phyloP scores from a whole-genome alignment of 2,113 vertebrate genomes.

The Rhadina sibilatrix region DNA sequence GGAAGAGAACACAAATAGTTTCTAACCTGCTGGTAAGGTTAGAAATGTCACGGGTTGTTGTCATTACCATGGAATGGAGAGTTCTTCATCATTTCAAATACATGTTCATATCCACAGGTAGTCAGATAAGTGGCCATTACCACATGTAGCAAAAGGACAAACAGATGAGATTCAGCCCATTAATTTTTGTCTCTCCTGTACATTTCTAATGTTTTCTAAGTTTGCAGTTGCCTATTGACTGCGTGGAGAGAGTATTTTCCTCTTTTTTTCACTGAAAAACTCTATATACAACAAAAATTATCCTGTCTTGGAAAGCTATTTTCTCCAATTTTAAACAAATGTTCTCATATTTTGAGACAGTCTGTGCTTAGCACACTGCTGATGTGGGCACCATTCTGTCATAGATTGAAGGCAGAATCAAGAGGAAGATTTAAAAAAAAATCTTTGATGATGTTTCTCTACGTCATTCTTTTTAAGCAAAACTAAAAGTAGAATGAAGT shows the following conservation, averaged over 20 bases:
- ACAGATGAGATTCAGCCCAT: constrained; percentile 70
- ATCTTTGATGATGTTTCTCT: background rate
- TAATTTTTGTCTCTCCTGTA: constrained; percentile 49
- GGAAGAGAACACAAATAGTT: constrained; percentile 82
- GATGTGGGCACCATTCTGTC: background rate
- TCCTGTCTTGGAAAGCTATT: background rate
- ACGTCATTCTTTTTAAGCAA: background rate
- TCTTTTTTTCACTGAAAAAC: constrained; percentile 27
- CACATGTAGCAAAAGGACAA: constrained; percentile 74
- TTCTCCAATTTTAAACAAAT: background rate
- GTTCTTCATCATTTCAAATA: constrained; percentile 83
- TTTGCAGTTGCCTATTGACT: constrained; percentile 35
- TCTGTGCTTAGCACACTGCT: background rate
- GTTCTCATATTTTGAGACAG: background rate
- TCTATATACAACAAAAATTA: background rate
- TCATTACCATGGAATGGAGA: constrained; percentile 80
- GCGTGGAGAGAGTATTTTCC: background rate
- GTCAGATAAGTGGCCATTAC: constrained; percentile 80
- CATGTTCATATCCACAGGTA: constrained; percentile 81
- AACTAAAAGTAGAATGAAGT: background rate
- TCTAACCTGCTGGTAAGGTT: constrained; percentile 81
- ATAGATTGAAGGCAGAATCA: background rate
- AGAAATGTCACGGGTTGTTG: constrained; percentile 80
- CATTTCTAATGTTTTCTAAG: constrained; percentile 50
- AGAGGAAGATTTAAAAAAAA: background rate